Evolutionary conservation across 2,888 invertebrate species (phyloP).

Genomic region (Urechis unicinctus): DNA sequence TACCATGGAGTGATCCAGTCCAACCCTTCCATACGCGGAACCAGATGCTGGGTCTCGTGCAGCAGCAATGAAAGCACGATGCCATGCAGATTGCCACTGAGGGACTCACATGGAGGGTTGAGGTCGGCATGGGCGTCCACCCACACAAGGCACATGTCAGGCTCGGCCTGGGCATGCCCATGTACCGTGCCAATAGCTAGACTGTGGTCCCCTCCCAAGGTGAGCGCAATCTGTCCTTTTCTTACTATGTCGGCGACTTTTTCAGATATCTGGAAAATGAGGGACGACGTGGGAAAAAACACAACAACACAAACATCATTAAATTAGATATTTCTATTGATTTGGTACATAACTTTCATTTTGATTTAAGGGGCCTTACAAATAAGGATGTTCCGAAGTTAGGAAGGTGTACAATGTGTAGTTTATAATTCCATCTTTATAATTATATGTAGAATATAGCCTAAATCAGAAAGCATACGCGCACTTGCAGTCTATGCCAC

Average conservation of each 20-base stretch:
- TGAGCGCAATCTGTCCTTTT: conserved; percentile 52
- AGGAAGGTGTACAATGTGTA: no score
- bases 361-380: no score
- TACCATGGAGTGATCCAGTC: conserved; percentile 75
- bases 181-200: conserved; percentile 65
- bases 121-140: conserved; percentile 89
- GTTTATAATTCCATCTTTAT: no score
- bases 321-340: no score
- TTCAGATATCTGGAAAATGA: conserved; percentile 3
- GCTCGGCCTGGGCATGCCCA: conserved; percentile 25
- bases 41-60: conserved; percentile 67
- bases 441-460: no score
- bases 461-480: no score
- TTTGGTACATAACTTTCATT: no score
- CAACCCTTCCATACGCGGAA: conserved; percentile 67
- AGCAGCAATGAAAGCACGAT: conserved; percentile 74
- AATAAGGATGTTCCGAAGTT: neutral
- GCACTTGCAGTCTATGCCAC: no score
- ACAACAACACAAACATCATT: no score
- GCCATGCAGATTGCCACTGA: conserved; percentile 72
- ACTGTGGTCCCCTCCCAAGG: conserved; percentile 86
- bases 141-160: conserved; percentile 75
- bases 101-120: conserved; percentile 78
- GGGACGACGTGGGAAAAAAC: no score
- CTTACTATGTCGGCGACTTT: conserved; percentile 27